Conservation (phyloP, 30 jellyfish, hydroid and myxozoan genomes). For the Pseudorhiza aurosa region DNA sequence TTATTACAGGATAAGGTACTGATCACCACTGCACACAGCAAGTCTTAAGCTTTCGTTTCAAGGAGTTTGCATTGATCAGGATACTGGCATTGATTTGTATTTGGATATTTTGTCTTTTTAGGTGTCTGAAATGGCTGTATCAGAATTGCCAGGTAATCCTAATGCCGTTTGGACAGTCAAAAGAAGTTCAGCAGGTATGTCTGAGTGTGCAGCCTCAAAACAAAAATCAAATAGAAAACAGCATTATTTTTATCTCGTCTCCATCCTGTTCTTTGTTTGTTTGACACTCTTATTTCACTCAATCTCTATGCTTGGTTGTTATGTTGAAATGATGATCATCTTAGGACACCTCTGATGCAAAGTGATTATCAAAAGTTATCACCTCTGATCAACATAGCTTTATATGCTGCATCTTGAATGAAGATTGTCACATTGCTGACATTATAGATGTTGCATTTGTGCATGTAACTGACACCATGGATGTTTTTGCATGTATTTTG, state of each 20-base stretch:
- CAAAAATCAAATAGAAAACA: background rate
- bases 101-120: background rate
- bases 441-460: too few species aligned
- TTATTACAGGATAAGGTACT: constrained; percentile 66
- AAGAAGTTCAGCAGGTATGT: constrained; percentile 84
- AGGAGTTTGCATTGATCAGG: too few species aligned
- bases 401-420: too few species aligned
- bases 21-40: constrained; percentile 34
- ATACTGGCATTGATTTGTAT: too few species aligned
- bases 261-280: too few species aligned
- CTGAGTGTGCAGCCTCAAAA: too few species aligned
- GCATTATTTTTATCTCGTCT: background rate
- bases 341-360: constrained; percentile 67
- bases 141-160: constrained; percentile 99
- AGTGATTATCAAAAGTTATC: constrained; percentile 22
- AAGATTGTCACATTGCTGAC: background rate
- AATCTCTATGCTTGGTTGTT: background rate
- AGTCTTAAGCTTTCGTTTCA: background rate
- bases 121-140: constrained; percentile 99
- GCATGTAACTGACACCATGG: too few species aligned
- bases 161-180: constrained; percentile 99
- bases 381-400: constrained; percentile 68
- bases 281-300: background rate
- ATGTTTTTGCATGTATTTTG: too few species aligned
- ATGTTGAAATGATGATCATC: constrained; percentile 69